Percentiles rank a stretch among this genome's conserved stretches.
Evolutionary conservation across 2,797 vertebrate genomes (phyloP).

Genomic region (Phaenicophaeus curvirostris): DNA sequence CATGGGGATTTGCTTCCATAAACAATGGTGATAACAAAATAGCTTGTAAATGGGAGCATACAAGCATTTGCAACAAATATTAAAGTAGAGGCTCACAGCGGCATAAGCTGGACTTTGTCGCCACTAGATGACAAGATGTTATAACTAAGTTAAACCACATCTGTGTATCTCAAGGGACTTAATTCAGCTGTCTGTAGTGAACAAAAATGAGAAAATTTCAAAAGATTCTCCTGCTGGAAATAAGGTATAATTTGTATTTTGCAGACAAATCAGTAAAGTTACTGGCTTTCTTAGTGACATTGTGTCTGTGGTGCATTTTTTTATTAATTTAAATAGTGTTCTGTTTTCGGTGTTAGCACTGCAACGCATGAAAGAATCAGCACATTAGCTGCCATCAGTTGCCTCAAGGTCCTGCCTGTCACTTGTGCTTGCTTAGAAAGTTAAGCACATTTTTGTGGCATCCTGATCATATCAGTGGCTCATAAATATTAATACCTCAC

Average conservation of each 20-base stretch:
- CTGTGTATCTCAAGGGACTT: conserved; percentile 98
- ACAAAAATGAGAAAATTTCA: conserved; percentile 89
- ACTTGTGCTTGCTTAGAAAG: background rate
- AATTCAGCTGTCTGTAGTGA: conserved; percentile 98
- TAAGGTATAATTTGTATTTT: conserved; percentile 99
- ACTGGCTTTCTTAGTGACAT: conserved; percentile 98
- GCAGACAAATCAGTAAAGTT: conserved; percentile 99
- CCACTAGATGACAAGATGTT: conserved; percentile 95
- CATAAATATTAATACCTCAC: background rate
- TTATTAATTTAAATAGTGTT: conserved; percentile 59
- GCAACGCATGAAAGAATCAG: conserved; percentile 12
- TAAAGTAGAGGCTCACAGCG: conserved; percentile 93
- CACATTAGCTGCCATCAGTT: background rate
- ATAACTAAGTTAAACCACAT: conserved; percentile 95
- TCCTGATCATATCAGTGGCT: background rate
- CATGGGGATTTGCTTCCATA: conserved; percentile 81
- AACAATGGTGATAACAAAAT: conserved; percentile 85
- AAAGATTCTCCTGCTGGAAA: conserved; percentile 93
- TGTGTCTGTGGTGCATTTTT: conserved; percentile 84
- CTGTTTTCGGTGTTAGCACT: conserved; percentile 23
- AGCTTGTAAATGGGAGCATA: conserved; percentile 91
- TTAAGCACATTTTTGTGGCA: background rate
- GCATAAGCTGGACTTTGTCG: conserved; percentile 99
- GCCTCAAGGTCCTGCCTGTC: background rate
- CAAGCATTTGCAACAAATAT: conserved; percentile 87